Conservation (phyloP, 2,888 invertebrate genomes). For the Erannis defoliaria region DNA sequence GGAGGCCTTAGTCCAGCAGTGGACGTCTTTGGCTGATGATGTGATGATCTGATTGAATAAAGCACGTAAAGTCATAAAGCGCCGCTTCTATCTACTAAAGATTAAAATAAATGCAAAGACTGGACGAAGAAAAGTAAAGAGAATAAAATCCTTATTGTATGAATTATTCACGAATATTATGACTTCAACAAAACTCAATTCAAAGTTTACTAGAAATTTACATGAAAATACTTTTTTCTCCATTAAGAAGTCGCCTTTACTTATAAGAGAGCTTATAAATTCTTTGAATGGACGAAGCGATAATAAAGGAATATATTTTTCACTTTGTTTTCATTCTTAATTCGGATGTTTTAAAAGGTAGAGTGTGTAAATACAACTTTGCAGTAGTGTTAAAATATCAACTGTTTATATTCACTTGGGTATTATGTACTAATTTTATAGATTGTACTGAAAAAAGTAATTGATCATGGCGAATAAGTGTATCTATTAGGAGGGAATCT, state of each 20-base stretch:
- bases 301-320: slow-evolving; percentile 44
- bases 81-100: not conserved
- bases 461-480: too few relatives aligned
- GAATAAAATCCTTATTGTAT: slow-evolving; percentile 53
- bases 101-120: not conserved
- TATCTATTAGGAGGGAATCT: too few relatives aligned
- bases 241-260: slow-evolving; percentile 61
- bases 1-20: too few relatives aligned
- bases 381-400: too few relatives aligned
- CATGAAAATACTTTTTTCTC: slow-evolving; percentile 69
- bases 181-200: slow-evolving; percentile 70
- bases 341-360: slow-evolving; percentile 9
- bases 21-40: too few relatives aligned
- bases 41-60: not conserved
- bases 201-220: slow-evolving; percentile 69
- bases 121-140: slow-evolving; percentile 40
- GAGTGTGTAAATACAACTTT: too few relatives aligned
- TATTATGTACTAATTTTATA: too few relatives aligned
- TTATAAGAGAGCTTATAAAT: slow-evolving; percentile 70
- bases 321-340: slow-evolving; percentile 40
- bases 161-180: slow-evolving; percentile 66
- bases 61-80: not conserved
- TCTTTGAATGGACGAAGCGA: slow-evolving; percentile 54
- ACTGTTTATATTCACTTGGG: too few relatives aligned
- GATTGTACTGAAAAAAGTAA: too few relatives aligned